Evolutionary conservation across 2,888 invertebrate species (phyloP).

Genomic region (Sinodicranocentrus sp.): DNA sequence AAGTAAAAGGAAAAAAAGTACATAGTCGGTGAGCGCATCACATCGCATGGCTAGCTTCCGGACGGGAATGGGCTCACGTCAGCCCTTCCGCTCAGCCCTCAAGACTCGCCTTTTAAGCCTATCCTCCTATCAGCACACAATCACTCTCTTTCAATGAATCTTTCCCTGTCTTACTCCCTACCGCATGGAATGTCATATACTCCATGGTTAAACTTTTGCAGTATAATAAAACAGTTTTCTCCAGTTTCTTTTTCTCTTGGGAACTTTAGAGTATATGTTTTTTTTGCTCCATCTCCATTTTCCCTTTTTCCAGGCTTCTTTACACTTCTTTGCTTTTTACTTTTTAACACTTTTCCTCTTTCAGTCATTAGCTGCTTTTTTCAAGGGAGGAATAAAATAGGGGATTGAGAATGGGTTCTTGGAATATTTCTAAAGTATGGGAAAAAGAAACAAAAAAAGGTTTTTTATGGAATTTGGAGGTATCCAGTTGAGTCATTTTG

Average conservation of each 20-base stretch:
- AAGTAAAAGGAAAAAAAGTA: constrained; percentile 41
- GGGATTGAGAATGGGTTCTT: background rate
- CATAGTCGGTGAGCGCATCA: constrained; percentile 74
- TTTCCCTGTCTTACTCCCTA: constrained; percentile 22
- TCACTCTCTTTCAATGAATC: constrained; percentile 58
- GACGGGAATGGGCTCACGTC: constrained; percentile 77
- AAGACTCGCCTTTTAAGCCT: constrained; percentile 67
- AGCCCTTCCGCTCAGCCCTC: constrained; percentile 75
- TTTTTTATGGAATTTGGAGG: constrained; percentile 23
- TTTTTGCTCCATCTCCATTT: background rate
- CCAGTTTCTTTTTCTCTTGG: background rate
- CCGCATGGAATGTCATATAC: background rate
- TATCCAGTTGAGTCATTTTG: constrained; percentile 15
- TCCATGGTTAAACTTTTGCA: background rate
- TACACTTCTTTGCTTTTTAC: background rate
- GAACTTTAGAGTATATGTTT: background rate
- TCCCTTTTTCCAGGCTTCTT: constrained; percentile 1
- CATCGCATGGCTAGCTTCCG: constrained; percentile 77
- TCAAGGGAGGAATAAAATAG: background rate
- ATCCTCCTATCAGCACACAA: constrained; percentile 67
- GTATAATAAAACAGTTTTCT: background rate
- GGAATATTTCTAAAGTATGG: background rate
- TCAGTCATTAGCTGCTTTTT: constrained; percentile 23
- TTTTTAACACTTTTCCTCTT: constrained; percentile 25
- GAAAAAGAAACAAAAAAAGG: background rate